These are phyloP conservation scores for Neotoma lepida DNA, from an alignment of 2,113 vertebrate species.

Conservation along the genomic window DNA sequence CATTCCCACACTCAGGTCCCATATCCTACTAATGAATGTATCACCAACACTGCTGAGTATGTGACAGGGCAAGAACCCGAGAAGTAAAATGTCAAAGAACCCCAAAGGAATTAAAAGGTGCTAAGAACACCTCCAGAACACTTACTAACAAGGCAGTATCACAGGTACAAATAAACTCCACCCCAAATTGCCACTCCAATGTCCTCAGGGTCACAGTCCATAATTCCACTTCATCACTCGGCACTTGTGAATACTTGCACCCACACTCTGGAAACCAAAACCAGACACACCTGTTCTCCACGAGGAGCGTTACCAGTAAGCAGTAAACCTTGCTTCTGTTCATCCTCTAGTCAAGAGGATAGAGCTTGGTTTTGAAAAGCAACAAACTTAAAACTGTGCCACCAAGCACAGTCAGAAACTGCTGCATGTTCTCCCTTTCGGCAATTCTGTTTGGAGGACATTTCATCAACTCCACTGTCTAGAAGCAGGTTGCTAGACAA, in stretches of 20 bases:
- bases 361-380: background rate
- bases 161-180: slow-evolving; percentile 22
- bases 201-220: background rate
- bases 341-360: background rate
- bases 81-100: background rate
- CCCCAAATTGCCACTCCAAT: background rate
- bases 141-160: background rate
- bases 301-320: background rate
- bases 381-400: background rate
- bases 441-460: background rate
- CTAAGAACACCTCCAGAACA: background rate
- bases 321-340: background rate
- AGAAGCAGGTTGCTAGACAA: too few species aligned
- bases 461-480: background rate
- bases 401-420: background rate
- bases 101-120: background rate
- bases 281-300: background rate
- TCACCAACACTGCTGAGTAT: background rate
- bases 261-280: background rate
- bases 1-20: background rate
- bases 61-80: background rate
- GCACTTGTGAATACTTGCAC: background rate
- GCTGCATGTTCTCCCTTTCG: background rate
- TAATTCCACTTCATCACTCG: background rate
- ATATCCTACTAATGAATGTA: background rate